These are phyloP conservation scores for Drosophila elegans DNA, from an alignment of 1,140 invertebrate genomes.

Conservation along the genomic window DNA sequence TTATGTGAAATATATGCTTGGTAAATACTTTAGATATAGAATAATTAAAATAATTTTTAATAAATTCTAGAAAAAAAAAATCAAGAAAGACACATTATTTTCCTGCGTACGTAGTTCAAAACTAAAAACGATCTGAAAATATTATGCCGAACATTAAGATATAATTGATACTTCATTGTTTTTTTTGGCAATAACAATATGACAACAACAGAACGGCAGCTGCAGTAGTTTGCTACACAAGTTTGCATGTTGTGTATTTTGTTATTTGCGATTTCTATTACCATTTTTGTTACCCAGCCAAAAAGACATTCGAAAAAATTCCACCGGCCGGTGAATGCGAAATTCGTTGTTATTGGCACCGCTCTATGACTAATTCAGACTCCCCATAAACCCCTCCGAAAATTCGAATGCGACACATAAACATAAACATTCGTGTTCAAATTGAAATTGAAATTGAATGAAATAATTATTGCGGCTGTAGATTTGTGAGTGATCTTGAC, in stretches of 20 bases:
- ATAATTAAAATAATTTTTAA: too few relatives aligned
- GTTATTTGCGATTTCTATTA: conserved; percentile 19
- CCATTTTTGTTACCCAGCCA: conserved; percentile 13
- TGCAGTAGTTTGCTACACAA: conserved; percentile 15
- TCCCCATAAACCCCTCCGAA: conserved; percentile 1
- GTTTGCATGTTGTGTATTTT: conserved; percentile 21
- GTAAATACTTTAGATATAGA: too few relatives aligned
- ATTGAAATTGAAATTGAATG: conserved; percentile 74
- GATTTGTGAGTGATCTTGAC: conserved; percentile 71
- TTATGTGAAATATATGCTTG: too few relatives aligned
- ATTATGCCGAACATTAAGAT: not conserved
- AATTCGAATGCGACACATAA: conserved; percentile 49
- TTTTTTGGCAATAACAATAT: conserved; percentile 10
- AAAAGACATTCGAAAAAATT: conserved; percentile 37
- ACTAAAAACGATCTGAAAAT: not conserved
- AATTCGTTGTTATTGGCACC: conserved; percentile 38
- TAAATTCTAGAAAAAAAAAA: too few relatives aligned
- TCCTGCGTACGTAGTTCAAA: not conserved
- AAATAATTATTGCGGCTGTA: conserved; percentile 70
- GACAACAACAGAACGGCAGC: conserved; percentile 27
- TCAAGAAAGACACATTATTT: too few relatives aligned
- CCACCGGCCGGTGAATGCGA: conserved; percentile 53
- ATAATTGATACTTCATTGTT: conserved; percentile 19
- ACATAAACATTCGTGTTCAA: conserved; percentile 70
- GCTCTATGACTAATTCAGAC: conserved; percentile 61